These are phyloP conservation scores for Sebastiscus tertius DNA, from an alignment of 2,797 vertebrate genomes.

Conservation along the genomic window DNA sequence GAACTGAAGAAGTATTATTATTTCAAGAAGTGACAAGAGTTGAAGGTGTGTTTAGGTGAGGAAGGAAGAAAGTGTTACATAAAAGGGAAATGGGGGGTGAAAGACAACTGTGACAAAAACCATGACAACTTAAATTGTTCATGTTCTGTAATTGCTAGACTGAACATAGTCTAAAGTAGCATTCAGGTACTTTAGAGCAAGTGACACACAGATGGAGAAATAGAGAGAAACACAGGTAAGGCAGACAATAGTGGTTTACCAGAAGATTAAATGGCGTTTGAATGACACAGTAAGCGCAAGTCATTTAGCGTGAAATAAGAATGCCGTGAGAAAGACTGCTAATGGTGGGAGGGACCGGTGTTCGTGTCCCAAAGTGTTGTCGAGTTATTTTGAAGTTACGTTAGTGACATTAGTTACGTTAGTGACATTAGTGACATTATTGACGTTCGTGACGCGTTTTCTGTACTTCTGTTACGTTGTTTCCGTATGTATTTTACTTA, in stretches of 20 bases:
- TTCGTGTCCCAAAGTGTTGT: too few relatives aligned
- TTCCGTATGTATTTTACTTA: background rate
- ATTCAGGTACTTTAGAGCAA: background rate
- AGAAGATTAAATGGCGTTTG: background rate
- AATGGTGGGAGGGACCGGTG: too few relatives aligned
- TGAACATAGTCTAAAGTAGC: background rate
- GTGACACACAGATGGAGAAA: background rate
- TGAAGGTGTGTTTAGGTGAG: slow-evolving; percentile 32
- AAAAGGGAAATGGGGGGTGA: slow-evolving; percentile 58
- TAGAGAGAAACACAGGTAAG: background rate
- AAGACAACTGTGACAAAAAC: slow-evolving; percentile 42
- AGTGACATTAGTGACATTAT: too few relatives aligned
- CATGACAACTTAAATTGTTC: slow-evolving; percentile 49
- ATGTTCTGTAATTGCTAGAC: slow-evolving; percentile 34
- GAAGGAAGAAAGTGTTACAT: slow-evolving; percentile 24
- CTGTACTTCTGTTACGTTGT: background rate
- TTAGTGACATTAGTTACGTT: too few relatives aligned
- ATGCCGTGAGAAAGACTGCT: background rate
- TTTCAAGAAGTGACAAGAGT: slow-evolving; percentile 35
- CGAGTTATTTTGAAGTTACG: too few relatives aligned
- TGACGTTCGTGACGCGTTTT: fast-evolving
- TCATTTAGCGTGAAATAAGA: background rate
- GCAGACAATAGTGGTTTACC: background rate
- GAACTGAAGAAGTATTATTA: background rate
- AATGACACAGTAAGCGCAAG: background rate